These are phyloP conservation scores for Callyntrura sp. DNA, from an alignment of 2,888 invertebrate genomes.

Conservation along the genomic window DNA sequence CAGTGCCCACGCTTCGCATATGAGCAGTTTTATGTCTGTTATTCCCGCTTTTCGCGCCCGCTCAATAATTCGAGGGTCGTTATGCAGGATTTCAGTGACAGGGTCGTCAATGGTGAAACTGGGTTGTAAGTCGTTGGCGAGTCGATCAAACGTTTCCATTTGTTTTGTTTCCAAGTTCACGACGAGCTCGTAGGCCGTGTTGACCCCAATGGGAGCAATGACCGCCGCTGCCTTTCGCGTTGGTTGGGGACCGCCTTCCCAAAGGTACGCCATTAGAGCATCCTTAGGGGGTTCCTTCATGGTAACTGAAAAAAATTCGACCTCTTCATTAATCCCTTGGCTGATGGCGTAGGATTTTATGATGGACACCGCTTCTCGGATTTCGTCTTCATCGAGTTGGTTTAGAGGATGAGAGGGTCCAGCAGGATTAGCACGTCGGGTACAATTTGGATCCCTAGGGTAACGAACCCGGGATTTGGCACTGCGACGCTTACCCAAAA, in stretches of 20 bases:
- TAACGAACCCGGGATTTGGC: too few species aligned
- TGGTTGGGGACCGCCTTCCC: neutral
- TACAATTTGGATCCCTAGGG: neutral
- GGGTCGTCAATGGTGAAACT: constrained; percentile 54
- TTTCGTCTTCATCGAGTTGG: constrained; percentile 55
- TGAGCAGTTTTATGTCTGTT: constrained; percentile 50
- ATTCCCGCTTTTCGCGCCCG: constrained; percentile 34
- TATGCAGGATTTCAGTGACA: constrained; percentile 37
- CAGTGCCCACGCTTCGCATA: constrained; percentile 64
- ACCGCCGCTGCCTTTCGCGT: constrained; percentile 46
- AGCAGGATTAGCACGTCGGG: constrained; percentile 33
- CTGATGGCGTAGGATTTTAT: neutral
- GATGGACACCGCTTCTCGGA: neutral
- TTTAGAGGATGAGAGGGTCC: constrained; percentile 59
- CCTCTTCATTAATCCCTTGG: neutral
- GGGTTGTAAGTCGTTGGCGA: constrained; percentile 47
- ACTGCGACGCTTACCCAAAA: too few species aligned
- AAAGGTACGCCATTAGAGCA: neutral
- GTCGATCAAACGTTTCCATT: constrained; percentile 12
- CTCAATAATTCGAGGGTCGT: constrained; percentile 27
- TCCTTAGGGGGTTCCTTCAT: constrained; percentile 45
- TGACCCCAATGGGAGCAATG: constrained; percentile 14
- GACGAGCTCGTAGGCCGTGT: constrained; percentile 30
- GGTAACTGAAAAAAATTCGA: constrained; percentile 41
- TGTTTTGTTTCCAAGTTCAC: constrained; percentile 68